A percentile compares a stretch with the other conserved stretches of the same genome.
phyloP scores from a whole-genome alignment of 2,888 invertebrate species.

The Nomada ruficornis region DNA sequence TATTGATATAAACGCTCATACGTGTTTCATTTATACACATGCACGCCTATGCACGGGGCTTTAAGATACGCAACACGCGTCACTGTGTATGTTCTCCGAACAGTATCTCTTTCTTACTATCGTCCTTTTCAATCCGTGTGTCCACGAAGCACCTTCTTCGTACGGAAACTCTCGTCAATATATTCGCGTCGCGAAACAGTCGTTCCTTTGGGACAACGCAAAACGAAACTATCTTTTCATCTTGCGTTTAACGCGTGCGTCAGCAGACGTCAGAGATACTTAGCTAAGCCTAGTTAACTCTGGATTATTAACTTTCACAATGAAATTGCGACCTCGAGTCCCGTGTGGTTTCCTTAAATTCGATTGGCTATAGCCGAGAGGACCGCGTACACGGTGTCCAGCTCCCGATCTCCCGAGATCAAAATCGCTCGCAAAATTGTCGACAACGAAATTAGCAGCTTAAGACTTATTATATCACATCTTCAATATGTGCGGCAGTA shows the following conservation, averaged over 20 bases:
- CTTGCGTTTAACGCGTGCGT: conserved; percentile 1
- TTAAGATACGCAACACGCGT: conserved; percentile 55
- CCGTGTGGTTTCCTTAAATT: conserved; percentile 21
- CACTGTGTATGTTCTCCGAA: conserved; percentile 32
- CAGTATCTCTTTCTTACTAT: conserved; percentile 8
- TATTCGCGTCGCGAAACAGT: conserved; percentile 10
- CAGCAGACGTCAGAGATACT: conserved; percentile 44
- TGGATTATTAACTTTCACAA: conserved; percentile 37
- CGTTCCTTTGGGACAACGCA: conserved; percentile 71
- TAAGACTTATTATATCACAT: conserved; percentile 79
- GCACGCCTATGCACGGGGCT: conserved; percentile 73
- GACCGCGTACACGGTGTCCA: conserved; percentile 8
- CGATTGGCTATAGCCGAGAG: conserved; percentile 15
- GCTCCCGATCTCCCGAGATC: neutral
- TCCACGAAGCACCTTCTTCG: conserved; percentile 79
- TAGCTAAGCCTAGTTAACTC: conserved; percentile 40
- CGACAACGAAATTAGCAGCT: conserved; percentile 61
- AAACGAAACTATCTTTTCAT: conserved; percentile 34
- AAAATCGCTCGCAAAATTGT: conserved; percentile 21
- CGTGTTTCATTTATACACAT: conserved; percentile 71
- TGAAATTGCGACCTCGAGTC: conserved; percentile 36
- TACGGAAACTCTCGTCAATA: conserved; percentile 68
- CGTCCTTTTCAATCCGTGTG: conserved; percentile 42
- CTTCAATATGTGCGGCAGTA: conserved; percentile 78
- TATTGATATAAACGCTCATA: conserved; percentile 71